Percentiles rank a stretch among this genome's conserved stretches.
These are phyloP conservation scores for Euwallacea similis DNA, from an alignment of 1,140 invertebrate species.

Conservation along the genomic window DNA sequence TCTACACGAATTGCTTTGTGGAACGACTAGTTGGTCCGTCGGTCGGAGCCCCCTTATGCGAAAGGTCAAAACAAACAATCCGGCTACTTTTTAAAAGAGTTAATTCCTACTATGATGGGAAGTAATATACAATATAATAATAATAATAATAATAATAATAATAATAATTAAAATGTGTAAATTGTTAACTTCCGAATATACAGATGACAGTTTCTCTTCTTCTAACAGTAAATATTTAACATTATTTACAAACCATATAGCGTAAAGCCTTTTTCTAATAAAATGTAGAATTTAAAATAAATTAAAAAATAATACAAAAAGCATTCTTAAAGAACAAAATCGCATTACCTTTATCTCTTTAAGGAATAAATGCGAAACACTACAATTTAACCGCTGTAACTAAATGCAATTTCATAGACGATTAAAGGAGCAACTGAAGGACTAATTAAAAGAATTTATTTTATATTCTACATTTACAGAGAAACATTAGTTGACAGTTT, in stretches of 20 bases:
- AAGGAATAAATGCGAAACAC: not conserved
- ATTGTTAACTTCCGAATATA: constrained; percentile 47
- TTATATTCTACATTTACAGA: constrained; percentile 23
- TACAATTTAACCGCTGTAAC: not conserved
- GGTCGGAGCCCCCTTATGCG: no score
- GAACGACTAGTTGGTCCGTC: no score
- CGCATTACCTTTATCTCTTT: not conserved
- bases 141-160: constrained; percentile 14
- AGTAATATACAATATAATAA: constrained; percentile 49
- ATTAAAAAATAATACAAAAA: not conserved
- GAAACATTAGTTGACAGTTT: not conserved
- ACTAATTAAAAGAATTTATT: constrained; percentile 7
- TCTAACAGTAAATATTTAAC: constrained; percentile 41
- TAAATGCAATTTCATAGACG: not conserved
- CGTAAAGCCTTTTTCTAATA: constrained; percentile 15
- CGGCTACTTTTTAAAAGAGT: constrained; percentile 23
- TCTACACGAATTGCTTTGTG: no score
- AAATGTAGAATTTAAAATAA: constrained; percentile 30
- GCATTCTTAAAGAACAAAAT: not conserved
- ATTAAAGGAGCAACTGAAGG: no score
- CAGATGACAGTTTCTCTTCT: constrained; percentile 43
- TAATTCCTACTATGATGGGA: constrained; percentile 42
- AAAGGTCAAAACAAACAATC: not conserved
- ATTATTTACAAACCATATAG: constrained; percentile 47
- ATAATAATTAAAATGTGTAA: constrained; percentile 46